Conservation (phyloP, 2,113 vertebrate species). For the Myrmecobius fasciatus region DNA sequence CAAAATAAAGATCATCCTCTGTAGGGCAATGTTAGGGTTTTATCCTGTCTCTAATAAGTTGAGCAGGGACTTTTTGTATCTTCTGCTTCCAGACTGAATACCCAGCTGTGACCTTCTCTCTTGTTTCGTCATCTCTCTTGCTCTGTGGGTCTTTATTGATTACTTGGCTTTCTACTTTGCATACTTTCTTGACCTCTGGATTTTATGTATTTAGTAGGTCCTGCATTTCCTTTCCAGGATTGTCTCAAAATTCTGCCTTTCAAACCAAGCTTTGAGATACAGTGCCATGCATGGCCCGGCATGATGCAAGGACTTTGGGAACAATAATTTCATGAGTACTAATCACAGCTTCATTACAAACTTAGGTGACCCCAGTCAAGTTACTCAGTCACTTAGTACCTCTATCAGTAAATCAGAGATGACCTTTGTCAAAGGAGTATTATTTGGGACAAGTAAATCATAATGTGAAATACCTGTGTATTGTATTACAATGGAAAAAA, state of each 20-base stretch:
- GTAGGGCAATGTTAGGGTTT: neutral
- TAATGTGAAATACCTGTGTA: neutral
- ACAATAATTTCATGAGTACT: slow-evolving; percentile 43
- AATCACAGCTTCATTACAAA: slow-evolving; percentile 42
- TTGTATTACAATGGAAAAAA: neutral
- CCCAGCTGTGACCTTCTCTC: neutral
- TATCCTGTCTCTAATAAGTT: neutral
- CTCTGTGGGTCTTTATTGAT: neutral
- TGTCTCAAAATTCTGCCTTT: slow-evolving; percentile 19
- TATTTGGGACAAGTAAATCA: neutral
- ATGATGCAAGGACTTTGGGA: neutral
- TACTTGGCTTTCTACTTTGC: neutral
- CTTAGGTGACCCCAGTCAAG: slow-evolving; percentile 1
- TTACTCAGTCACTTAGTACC: slow-evolving; percentile 1
- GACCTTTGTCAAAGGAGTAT: neutral
- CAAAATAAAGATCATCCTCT: neutral
- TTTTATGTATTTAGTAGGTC: neutral
- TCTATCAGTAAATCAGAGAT: slow-evolving; percentile 36
- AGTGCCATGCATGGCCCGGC: neutral
- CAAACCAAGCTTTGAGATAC: slow-evolving; percentile 26
- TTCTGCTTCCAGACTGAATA: neutral
- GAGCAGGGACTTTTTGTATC: neutral
- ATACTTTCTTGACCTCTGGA: neutral
- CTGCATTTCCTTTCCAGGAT: neutral
- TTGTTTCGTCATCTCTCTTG: neutral